A percentile compares a stretch with the other conserved stretches of the same genome.
Conservation (phyloP, 1,140 invertebrate genomes). For the Drosophila mayri region DNA sequence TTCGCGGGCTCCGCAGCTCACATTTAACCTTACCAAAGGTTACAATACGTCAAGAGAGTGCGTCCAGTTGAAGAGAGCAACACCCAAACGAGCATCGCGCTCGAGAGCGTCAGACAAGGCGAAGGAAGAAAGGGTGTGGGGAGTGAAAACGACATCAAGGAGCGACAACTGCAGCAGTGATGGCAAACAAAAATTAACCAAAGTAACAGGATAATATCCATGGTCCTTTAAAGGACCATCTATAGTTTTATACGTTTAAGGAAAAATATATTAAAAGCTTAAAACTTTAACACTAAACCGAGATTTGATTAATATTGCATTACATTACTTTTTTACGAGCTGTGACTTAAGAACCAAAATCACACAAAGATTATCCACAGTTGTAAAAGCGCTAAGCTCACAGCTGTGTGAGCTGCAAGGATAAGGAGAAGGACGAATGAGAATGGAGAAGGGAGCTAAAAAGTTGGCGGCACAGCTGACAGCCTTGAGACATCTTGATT, state of each 20-base stretch:
- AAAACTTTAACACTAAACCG: too few species aligned
- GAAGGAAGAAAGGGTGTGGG: not conserved
- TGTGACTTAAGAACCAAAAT: not conserved
- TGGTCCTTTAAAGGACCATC: too few species aligned
- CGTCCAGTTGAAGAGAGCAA: slow-evolving; percentile 34
- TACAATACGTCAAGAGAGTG: slow-evolving; percentile 48
- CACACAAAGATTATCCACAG: not conserved
- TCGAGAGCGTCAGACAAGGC: slow-evolving; percentile 2
- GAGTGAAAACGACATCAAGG: not conserved
- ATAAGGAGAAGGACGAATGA: not conserved
- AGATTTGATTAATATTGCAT: not conserved
- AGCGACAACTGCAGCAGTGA: slow-evolving; percentile 26
- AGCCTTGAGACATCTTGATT: slow-evolving; percentile 51
- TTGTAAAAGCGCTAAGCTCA: not conserved
- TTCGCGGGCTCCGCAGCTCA: slow-evolving; percentile 62
- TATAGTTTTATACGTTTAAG: too few species aligned
- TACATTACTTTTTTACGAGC: too few species aligned
- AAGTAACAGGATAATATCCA: not conserved
- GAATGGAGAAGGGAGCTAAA: not conserved
- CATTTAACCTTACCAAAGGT: slow-evolving; percentile 79
- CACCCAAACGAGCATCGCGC: slow-evolving; percentile 23
- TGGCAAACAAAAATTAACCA: not conserved
- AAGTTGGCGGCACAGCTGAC: slow-evolving; percentile 24
- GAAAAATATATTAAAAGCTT: not conserved
- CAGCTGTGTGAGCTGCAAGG: slow-evolving; percentile 1